Evolutionary conservation across 2,113 vertebrate genomes (phyloP).

Genomic region (Lipophrys pholis): DNA sequence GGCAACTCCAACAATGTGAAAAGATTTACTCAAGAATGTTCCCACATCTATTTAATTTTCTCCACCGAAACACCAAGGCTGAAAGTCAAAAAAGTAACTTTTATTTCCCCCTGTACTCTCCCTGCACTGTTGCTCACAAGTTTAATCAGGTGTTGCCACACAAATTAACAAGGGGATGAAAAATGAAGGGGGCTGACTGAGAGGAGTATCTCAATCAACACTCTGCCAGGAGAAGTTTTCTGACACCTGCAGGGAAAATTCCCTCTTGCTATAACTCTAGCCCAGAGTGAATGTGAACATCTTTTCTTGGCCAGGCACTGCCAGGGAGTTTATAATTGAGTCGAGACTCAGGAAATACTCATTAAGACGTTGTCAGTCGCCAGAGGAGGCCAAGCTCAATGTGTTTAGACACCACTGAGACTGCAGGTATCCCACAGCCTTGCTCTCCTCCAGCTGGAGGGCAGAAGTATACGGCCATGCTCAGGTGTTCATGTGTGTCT

Average conservation of each 20-base stretch:
- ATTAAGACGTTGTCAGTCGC: conserved; percentile 83
- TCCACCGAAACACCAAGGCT: no score
- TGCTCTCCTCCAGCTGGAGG: conserved; percentile 77
- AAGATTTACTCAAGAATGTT: no score
- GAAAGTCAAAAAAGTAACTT: neutral
- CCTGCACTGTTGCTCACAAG: neutral
- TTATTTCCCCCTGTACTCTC: neutral
- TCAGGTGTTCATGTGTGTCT: conserved; percentile 36
- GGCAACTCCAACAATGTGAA: no score
- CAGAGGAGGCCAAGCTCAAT: conserved; percentile 66
- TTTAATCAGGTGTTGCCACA: conserved; percentile 42
- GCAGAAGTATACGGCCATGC: conserved; percentile 32
- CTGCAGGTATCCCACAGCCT: conserved; percentile 66
- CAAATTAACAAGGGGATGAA: conserved; percentile 36
- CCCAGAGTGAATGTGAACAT: conserved; percentile 49
- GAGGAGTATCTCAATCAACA: conserved; percentile 55
- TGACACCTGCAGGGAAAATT: conserved; percentile 52
- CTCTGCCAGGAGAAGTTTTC: conserved; percentile 42
- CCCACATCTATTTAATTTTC: no score
- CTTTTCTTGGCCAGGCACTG: conserved; percentile 50
- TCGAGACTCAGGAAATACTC: conserved; percentile 76
- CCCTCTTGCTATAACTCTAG: conserved; percentile 35
- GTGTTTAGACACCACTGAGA: conserved; percentile 74
- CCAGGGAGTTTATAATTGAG: conserved; percentile 72
- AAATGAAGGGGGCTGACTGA: conserved; percentile 19